Evolutionary conservation across 2,888 invertebrate species (phyloP).

Genomic region (Geophilus truncorum): DNA sequence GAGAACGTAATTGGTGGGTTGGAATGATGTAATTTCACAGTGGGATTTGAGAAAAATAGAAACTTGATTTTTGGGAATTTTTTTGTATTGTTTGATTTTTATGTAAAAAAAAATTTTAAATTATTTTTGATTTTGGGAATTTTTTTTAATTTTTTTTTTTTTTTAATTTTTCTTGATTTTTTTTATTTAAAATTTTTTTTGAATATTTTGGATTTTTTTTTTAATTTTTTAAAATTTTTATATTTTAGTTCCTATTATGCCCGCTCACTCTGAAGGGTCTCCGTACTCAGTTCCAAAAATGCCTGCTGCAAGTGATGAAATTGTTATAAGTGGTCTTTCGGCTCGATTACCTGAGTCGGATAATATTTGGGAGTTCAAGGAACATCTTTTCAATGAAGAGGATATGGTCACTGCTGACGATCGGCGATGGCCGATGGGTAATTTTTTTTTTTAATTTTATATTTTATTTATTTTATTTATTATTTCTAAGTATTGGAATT

Average conservation of each 20-base stretch:
- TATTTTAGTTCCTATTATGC: not conserved
- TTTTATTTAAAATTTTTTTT: not conserved
- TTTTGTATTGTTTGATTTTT: not conserved
- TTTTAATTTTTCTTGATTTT: not conserved
- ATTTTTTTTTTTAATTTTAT: conserved; percentile 22
- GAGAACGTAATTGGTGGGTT: not conserved
- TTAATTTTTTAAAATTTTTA: not conserved
- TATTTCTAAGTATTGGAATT: not conserved
- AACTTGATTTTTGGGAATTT: not conserved
- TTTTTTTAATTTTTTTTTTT: conserved; percentile 11
- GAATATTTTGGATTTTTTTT: not conserved
- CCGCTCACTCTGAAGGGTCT: not conserved
- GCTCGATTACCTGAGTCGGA: conserved; percentile 86
- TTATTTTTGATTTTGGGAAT: not conserved
- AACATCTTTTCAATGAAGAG: conserved; percentile 80
- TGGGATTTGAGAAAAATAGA: not conserved
- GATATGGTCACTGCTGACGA: conserved; percentile 92
- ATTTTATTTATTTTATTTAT: not conserved
- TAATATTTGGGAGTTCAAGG: conserved; percentile 85
- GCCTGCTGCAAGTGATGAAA: conserved; percentile 60
- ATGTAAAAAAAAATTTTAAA: too few relatives aligned
- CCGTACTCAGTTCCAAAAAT: conserved; percentile 29
- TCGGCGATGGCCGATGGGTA: conserved; percentile 76
- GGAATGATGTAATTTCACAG: too few relatives aligned
- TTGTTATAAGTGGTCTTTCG: conserved; percentile 70